Evolutionary conservation across 2,113 vertebrate genomes (phyloP).

Genomic region (Erythrocercus mccallii): DNA sequence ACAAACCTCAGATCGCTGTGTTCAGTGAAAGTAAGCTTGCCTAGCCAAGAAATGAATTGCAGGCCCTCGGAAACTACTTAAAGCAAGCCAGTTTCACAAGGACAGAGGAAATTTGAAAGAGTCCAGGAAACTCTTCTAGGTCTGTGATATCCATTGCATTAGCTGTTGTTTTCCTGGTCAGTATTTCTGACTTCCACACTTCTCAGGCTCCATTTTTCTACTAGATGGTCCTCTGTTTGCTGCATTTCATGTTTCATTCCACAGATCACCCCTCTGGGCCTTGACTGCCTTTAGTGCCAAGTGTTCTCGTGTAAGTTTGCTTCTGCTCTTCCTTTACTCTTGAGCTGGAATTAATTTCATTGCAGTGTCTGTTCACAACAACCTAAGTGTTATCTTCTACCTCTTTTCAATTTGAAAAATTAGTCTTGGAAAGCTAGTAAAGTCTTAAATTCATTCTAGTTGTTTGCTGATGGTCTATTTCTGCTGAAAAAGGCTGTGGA

Average conservation of each 20-base stretch:
- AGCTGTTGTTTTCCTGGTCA: background rate
- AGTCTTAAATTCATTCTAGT: background rate
- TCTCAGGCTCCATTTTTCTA: background rate
- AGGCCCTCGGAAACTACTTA: slow-evolving; percentile 46
- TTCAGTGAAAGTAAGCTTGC: slow-evolving; percentile 49
- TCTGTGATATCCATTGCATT: background rate
- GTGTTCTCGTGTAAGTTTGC: background rate
- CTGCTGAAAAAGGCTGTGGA: background rate
- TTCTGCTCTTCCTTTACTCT: background rate
- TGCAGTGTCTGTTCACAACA: background rate
- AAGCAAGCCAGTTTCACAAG: slow-evolving; percentile 30
- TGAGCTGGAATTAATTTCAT: background rate
- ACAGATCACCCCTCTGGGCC: background rate
- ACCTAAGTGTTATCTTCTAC: background rate
- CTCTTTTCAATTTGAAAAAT: background rate
- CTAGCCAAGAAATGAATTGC: slow-evolving; percentile 60
- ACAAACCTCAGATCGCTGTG: slow-evolving; percentile 53
- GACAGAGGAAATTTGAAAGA: slow-evolving; percentile 31
- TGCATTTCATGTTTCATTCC: background rate
- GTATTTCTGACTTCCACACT: background rate
- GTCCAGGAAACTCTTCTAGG: background rate
- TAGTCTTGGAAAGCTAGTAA: background rate
- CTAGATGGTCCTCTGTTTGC: background rate
- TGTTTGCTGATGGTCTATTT: background rate
- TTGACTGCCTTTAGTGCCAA: background rate